Evolutionary conservation across 2,888 invertebrate genomes (phyloP).

Genomic region (Ypsolopha scabrella): DNA sequence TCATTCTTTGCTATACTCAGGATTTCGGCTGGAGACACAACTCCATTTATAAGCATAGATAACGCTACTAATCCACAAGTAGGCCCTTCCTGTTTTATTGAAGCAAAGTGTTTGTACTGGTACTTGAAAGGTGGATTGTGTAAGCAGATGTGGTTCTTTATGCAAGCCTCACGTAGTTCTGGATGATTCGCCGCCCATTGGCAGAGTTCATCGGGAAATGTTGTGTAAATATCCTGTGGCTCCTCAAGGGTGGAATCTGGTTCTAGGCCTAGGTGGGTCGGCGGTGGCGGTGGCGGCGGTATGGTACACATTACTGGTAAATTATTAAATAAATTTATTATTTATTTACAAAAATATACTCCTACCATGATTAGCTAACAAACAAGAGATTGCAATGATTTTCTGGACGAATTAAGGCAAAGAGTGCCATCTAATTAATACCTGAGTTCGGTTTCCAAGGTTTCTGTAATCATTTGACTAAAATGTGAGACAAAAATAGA

Average conservation of each 20-base stretch:
- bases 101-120: conserved; percentile 45
- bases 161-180: conserved; percentile 70
- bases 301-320: conserved; percentile 37
- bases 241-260: neutral
- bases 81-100: conserved; percentile 70
- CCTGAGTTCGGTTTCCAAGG: too few relatives aligned
- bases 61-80: conserved; percentile 92
- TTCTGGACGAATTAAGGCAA: too few relatives aligned
- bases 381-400: too few relatives aligned
- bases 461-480: too few relatives aligned
- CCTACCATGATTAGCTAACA: too few relatives aligned
- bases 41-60: conserved; percentile 78
- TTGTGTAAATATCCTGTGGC: too few relatives aligned
- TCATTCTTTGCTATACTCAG: conserved; percentile 72
- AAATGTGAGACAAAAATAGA: too few relatives aligned
- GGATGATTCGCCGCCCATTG: conserved; percentile 69
- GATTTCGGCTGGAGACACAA: conserved; percentile 66
- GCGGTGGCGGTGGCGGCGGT: conserved; percentile 37
- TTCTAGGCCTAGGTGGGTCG: conserved; percentile 16
- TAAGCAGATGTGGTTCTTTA: conserved; percentile 63
- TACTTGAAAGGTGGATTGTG: conserved; percentile 57
- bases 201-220: conserved; percentile 37
- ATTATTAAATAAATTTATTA: neutral
- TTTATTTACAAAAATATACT: too few relatives aligned
- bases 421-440: too few relatives aligned